phyloP scores from a whole-genome alignment of 2,888 invertebrate genomes.

The Gymnoscelis rufifasciata region DNA sequence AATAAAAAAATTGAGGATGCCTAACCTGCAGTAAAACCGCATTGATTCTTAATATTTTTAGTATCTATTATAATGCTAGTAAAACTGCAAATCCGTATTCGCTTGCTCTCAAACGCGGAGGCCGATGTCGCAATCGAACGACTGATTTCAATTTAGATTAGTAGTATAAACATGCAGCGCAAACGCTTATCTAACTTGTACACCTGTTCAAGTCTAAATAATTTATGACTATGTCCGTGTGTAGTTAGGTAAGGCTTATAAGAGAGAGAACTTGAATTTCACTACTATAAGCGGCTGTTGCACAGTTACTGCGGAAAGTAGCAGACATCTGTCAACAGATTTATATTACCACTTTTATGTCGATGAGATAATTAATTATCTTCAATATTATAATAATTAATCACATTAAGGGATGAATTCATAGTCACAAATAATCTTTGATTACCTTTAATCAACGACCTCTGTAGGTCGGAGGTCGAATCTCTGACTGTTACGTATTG shows the following conservation, averaged over 20 bases:
- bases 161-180: conserved; percentile 66
- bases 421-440: too few relatives aligned
- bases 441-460: too few relatives aligned
- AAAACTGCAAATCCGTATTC: conserved; percentile 28
- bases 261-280: background rate
- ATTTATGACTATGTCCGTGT: conserved; percentile 60
- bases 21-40: too few relatives aligned
- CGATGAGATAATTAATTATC: too few relatives aligned
- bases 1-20: too few relatives aligned
- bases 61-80: too few relatives aligned
- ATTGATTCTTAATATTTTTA: too few relatives aligned
- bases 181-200: conserved; percentile 73
- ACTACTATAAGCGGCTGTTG: background rate
- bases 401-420: too few relatives aligned
- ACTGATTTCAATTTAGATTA: conserved; percentile 78
- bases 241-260: conserved; percentile 25
- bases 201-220: conserved; percentile 75
- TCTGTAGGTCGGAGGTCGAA: too few relatives aligned
- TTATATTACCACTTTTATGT: background rate
- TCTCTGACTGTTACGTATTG: too few relatives aligned
- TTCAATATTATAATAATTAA: too few relatives aligned
- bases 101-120: conserved; percentile 45
- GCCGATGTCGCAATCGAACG: conserved; percentile 72
- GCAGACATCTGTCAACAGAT: background rate
- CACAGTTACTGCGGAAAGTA: background rate